These are phyloP conservation scores for Hemicordylus capensis DNA, from an alignment of 2,113 vertebrate genomes.

Conservation along the genomic window DNA sequence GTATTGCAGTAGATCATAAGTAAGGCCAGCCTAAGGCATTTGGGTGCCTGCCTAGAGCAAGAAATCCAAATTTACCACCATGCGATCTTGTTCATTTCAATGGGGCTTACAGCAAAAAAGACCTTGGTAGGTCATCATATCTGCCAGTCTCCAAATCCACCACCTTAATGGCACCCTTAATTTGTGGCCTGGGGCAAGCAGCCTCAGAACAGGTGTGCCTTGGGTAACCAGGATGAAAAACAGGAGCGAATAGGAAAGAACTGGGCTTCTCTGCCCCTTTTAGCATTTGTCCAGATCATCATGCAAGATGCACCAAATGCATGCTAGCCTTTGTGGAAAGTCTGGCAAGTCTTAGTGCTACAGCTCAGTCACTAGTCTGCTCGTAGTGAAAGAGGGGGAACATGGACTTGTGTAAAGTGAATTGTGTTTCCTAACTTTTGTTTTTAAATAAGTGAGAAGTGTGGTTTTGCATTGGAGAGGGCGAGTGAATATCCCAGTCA, in stretches of 20 bases:
- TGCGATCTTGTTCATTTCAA: background rate
- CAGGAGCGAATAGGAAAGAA: background rate
- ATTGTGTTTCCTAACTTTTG: no score
- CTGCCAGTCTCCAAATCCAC: background rate
- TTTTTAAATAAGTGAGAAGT: no score
- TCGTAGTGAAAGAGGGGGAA: no score
- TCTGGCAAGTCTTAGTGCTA: background rate
- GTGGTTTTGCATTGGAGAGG: no score
- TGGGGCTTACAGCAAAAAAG: no score
- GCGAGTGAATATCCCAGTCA: no score
- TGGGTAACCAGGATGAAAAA: no score
- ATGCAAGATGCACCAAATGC: background rate
- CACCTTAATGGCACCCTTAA: background rate
- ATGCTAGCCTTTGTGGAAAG: background rate
- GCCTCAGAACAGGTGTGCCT: no score
- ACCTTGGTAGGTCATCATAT: background rate
- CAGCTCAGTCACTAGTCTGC: no score
- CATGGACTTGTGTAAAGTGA: no score
- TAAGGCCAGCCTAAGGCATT: background rate
- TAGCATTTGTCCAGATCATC: background rate
- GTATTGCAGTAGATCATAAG: background rate
- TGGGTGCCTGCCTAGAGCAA: no score
- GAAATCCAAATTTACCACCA: background rate
- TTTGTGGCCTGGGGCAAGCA: background rate
- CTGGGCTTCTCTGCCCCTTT: background rate